Percentiles rank a stretch among this genome's conserved stretches.
Evolutionary conservation across 53 echinoderm and acorn worm species (phyloP).

Genomic region (Pentamera pediparva): DNA sequence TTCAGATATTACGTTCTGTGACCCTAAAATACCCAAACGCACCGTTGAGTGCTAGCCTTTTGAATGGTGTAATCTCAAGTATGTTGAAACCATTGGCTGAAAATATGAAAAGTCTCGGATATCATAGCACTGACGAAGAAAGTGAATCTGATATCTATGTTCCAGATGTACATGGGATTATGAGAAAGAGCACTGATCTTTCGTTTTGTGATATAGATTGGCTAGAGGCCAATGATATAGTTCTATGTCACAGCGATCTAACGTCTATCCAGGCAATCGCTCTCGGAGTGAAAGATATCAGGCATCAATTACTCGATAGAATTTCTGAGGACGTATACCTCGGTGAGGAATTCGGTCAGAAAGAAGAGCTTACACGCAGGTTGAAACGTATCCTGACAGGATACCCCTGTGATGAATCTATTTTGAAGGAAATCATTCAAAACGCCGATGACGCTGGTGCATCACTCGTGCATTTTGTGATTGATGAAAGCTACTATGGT

Average conservation of each 20-base stretch:
- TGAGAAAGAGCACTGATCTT: slow-evolving; percentile 25
- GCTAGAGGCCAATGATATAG: slow-evolving; percentile 8
- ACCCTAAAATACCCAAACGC: background rate
- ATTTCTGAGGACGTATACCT: slow-evolving; percentile 6
- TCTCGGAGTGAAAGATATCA: slow-evolving; percentile 42
- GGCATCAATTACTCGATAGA: slow-evolving; percentile 28
- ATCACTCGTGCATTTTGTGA: slow-evolving; percentile 73
- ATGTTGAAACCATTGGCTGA: slow-evolving; percentile 8
- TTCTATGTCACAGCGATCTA: slow-evolving; percentile 24
- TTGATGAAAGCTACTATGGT: background rate
- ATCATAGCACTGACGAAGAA: background rate
- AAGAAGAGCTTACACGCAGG: slow-evolving; percentile 66
- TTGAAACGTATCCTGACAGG: slow-evolving; percentile 62
- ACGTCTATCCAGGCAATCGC: slow-evolving; percentile 10
- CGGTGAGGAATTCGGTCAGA: slow-evolving; percentile 72
- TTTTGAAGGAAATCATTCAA: slow-evolving; percentile 91
- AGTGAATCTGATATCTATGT: background rate
- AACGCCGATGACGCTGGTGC: slow-evolving; percentile 95
- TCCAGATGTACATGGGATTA: slow-evolving; percentile 27
- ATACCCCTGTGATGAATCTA: slow-evolving; percentile 69
- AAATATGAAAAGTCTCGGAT: background rate
- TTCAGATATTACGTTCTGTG: background rate
- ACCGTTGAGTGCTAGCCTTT: too few species aligned
- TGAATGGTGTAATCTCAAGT: slow-evolving; percentile 17
- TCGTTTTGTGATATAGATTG: slow-evolving; percentile 49